phyloP scores from a whole-genome alignment of 2,113 vertebrate genomes.

The Riparia riparia region DNA sequence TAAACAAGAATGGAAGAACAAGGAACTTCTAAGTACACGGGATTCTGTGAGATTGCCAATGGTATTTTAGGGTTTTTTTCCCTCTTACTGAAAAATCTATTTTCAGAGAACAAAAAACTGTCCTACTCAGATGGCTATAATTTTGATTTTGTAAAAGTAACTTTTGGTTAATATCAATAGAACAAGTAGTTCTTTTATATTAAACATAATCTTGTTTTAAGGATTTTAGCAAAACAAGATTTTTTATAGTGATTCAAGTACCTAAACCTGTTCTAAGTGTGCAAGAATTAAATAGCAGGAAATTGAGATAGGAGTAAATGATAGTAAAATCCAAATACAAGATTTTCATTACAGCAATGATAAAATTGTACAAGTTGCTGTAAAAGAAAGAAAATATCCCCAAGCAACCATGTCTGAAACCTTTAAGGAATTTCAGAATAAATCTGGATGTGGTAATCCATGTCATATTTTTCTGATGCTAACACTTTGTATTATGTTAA shows the following conservation, averaged over 20 bases:
- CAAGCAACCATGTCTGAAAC: not conserved
- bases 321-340: not conserved
- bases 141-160: not conserved
- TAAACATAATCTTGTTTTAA: not conserved
- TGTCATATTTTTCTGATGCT: not conserved
- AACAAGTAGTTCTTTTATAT: not conserved
- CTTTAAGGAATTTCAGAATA: not conserved
- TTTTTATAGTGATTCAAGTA: not conserved
- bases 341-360: not conserved
- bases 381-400: not conserved
- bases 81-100: not conserved
- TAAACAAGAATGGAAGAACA: not conserved
- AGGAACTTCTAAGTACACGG: not conserved
- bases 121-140: not conserved
- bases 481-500: not conserved
- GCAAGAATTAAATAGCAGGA: not conserved
- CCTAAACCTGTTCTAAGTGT: not conserved
- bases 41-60: not conserved
- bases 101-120: not conserved
- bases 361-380: not conserved
- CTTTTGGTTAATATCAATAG: not conserved
- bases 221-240: not conserved
- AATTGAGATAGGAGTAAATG: not conserved
- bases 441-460: rapidly evolving
- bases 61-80: rapidly evolving